Percentiles rank a stretch among this genome's conserved stretches.
These are phyloP conservation scores for Brachyhypopomus occidentalis DNA, from an alignment of 2,113 vertebrate genomes.

Conservation along the genomic window DNA sequence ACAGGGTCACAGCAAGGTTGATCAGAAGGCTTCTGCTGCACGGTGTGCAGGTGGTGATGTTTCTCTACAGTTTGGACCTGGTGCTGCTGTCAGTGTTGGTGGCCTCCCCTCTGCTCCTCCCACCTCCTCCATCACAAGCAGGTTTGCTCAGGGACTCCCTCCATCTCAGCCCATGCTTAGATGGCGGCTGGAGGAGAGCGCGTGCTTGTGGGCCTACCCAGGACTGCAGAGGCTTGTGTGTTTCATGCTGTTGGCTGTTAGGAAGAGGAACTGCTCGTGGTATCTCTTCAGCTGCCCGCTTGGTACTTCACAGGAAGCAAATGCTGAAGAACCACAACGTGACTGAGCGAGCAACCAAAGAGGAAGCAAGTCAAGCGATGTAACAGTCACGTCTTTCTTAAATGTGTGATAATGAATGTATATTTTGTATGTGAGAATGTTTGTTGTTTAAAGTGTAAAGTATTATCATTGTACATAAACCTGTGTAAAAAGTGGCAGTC, in stretches of 20 bases:
- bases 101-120: too few species aligned
- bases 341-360: background rate
- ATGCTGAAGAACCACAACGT: conserved; percentile 37
- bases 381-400: background rate
- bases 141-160: too few species aligned
- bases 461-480: conserved; percentile 23
- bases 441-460: conserved; percentile 36
- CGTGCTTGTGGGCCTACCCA: background rate
- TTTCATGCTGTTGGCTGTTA: background rate
- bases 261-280: background rate
- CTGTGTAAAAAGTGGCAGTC: conserved; percentile 10
- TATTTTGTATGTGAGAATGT: conserved; percentile 21
- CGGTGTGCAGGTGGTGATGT: background rate
- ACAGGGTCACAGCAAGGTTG: conserved; percentile 29
- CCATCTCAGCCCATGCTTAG: too few species aligned
- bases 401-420: conserved; percentile 16
- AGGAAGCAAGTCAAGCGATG: conserved; percentile 9
- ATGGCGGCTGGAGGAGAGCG: background rate
- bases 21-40: background rate
- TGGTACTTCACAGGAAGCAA: conserved; percentile 46
- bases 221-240: too few species aligned
- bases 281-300: conserved; percentile 17
- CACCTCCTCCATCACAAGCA: too few species aligned
- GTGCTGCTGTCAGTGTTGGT: too few species aligned
- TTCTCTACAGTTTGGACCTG: background rate